Conservation (phyloP, 2,113 vertebrate genomes). For the Trichechus manatus region DNA sequence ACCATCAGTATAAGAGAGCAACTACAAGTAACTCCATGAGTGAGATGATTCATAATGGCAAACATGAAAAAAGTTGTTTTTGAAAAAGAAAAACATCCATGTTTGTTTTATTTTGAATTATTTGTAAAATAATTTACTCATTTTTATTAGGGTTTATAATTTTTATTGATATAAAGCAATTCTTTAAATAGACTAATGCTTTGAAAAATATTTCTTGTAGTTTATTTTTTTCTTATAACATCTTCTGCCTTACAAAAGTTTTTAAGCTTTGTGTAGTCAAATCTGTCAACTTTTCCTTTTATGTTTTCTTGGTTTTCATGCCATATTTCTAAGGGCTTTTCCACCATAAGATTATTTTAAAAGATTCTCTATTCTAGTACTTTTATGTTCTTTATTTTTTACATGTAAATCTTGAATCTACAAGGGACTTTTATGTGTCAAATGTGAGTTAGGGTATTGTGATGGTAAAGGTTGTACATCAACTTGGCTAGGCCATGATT, state of each 20-base stretch:
- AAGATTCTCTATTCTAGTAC: not conserved
- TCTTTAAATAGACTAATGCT: constrained; percentile 7
- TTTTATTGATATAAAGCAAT: not conserved
- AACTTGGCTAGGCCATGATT: no score
- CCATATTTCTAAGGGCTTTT: constrained; percentile 25
- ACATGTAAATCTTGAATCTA: constrained; percentile 5
- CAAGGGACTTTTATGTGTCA: constrained; percentile 1
- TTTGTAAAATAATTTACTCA: not conserved
- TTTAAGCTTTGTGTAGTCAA: constrained; percentile 27
- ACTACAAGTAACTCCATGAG: not conserved
- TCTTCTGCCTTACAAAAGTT: not conserved
- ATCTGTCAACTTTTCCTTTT: not conserved
- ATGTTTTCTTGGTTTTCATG: constrained; percentile 23
- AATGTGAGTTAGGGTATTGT: constrained; percentile 1
- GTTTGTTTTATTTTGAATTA: constrained; percentile 44
- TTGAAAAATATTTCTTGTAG: not conserved
- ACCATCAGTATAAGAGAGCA: not conserved
- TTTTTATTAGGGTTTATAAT: constrained; percentile 37
- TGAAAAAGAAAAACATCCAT: not conserved
- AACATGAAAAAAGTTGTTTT: not conserved
- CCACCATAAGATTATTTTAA: not conserved
- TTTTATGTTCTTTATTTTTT: constrained; percentile 4
- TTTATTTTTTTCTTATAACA: not conserved
- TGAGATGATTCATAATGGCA: not conserved
- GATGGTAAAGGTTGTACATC: no score